These are phyloP conservation scores for Hipposideros armiger DNA, from an alignment of 2,113 vertebrate species.

Conservation along the genomic window DNA sequence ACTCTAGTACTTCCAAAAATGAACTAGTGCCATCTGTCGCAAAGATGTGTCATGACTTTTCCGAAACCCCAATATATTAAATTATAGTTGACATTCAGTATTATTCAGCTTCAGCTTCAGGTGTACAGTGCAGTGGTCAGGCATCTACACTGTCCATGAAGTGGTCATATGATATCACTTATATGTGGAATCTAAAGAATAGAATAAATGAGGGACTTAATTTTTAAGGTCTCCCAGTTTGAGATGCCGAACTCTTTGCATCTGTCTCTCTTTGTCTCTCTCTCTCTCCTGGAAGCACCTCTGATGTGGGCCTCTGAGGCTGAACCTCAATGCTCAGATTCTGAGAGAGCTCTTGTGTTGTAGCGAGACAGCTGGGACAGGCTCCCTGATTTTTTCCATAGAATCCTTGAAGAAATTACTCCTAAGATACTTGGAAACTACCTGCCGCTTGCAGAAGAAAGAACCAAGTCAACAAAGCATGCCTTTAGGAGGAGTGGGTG, in stretches of 20 bases:
- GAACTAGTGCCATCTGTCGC: too few species aligned
- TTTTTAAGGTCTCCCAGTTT: neutral
- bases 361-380: rapidly evolving
- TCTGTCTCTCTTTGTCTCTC: neutral
- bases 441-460: constrained; percentile 16
- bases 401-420: neutral
- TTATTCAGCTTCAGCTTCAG: too few species aligned
- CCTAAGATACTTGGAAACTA: neutral
- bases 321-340: neutral
- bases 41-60: too few species aligned
- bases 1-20: too few species aligned
- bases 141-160: too few species aligned
- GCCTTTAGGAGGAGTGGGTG: neutral
- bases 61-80: too few species aligned
- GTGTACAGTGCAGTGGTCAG: too few species aligned
- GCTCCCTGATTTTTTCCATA: neutral
- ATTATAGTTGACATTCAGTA: too few species aligned
- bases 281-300: neutral
- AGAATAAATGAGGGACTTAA: too few species aligned
- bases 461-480: constrained; percentile 52
- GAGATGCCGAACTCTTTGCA: neutral
- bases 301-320: neutral
- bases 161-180: too few species aligned
- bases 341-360: neutral
- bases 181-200: too few species aligned